These are phyloP conservation scores for Xiphydria camelus DNA, from an alignment of 2,888 invertebrate species.

Conservation along the genomic window DNA sequence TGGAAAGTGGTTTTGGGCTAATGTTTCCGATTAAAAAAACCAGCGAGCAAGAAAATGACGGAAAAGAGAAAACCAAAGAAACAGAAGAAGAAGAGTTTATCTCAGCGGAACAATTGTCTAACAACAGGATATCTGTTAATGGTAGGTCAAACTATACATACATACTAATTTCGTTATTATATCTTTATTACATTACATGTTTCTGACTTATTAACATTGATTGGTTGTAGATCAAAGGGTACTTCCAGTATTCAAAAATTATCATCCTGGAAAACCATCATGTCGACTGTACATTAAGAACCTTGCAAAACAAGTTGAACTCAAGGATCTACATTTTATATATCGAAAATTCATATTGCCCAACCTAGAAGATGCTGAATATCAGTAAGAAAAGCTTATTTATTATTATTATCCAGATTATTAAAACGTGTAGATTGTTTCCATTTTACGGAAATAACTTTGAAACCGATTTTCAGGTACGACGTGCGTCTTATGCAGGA, in stretches of 20 bases:
- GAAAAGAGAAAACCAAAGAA: conserved; percentile 27
- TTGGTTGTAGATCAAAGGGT: conserved; percentile 66
- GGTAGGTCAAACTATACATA: conserved; percentile 44
- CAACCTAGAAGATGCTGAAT: conserved; percentile 47
- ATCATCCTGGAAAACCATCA: conserved; percentile 78
- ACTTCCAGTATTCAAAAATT: conserved; percentile 83
- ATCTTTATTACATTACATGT: conserved; percentile 7
- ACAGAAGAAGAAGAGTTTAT: conserved; percentile 57
- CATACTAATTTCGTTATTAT: conserved; percentile 1
- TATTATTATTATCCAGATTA: background rate
- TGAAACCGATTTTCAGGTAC: conserved; percentile 59
- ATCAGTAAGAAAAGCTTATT: conserved; percentile 28
- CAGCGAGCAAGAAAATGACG: conserved; percentile 32
- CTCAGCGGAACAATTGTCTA: conserved; percentile 67
- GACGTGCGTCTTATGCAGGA: conserved; percentile 86
- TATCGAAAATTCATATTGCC: conserved; percentile 70
- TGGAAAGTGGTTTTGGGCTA: conserved; percentile 48
- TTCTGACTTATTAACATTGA: conserved; percentile 11
- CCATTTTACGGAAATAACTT: conserved; percentile 47
- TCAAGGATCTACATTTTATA: conserved; percentile 74
- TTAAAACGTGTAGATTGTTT: conserved; percentile 18
- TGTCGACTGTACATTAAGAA: conserved; percentile 92
- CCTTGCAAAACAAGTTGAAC: conserved; percentile 78
- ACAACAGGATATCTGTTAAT: conserved; percentile 70
- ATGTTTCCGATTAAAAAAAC: conserved; percentile 44